Percentiles rank a stretch among this genome's conserved stretches.
These are phyloP conservation scores for Drosophila fulvimacula DNA, from an alignment of 2,888 invertebrate genomes.

Conservation along the genomic window DNA sequence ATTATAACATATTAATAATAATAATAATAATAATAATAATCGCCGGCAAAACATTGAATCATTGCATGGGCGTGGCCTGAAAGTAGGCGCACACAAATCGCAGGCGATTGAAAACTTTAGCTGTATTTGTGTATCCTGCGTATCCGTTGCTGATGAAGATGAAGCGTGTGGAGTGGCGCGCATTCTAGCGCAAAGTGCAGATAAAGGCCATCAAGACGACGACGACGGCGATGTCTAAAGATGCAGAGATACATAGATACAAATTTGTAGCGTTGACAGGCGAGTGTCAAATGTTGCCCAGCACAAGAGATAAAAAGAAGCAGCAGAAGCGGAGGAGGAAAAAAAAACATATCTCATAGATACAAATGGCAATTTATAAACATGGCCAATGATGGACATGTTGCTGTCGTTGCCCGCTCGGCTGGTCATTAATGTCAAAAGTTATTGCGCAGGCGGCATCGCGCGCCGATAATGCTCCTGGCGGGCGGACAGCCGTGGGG, in stretches of 20 bases:
- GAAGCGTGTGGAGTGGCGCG: slow-evolving; percentile 59
- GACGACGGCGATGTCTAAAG: slow-evolving; percentile 28
- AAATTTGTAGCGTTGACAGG: slow-evolving; percentile 74
- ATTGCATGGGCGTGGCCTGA: slow-evolving; percentile 20
- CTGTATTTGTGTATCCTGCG: slow-evolving; percentile 27
- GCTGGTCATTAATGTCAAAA: slow-evolving; percentile 77
- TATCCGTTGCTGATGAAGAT: slow-evolving; percentile 55
- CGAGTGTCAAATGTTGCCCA: slow-evolving; percentile 65
- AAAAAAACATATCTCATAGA: slow-evolving; percentile 33
- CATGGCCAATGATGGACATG: slow-evolving; percentile 66
- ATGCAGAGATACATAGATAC: slow-evolving; percentile 50
- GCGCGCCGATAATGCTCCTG: slow-evolving; percentile 44
- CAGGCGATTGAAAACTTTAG: slow-evolving; percentile 45
- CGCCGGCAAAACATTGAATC: slow-evolving; percentile 47
- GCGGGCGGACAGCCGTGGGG: not conserved
- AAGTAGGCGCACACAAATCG: slow-evolving; percentile 29
- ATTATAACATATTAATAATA: slow-evolving; percentile 38
- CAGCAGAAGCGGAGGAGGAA: not conserved
- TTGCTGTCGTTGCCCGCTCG: slow-evolving; percentile 32
- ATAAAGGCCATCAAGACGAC: slow-evolving; percentile 57
- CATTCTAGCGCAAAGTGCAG: slow-evolving; percentile 78
- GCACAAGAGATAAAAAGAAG: not conserved
- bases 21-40: slow-evolving; percentile 41
- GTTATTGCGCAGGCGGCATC: slow-evolving; percentile 76
- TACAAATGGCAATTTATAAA: slow-evolving; percentile 79